Conservation (phyloP, 92 coral and sea anemone genomes). For the Phenganax marumi region DNA sequence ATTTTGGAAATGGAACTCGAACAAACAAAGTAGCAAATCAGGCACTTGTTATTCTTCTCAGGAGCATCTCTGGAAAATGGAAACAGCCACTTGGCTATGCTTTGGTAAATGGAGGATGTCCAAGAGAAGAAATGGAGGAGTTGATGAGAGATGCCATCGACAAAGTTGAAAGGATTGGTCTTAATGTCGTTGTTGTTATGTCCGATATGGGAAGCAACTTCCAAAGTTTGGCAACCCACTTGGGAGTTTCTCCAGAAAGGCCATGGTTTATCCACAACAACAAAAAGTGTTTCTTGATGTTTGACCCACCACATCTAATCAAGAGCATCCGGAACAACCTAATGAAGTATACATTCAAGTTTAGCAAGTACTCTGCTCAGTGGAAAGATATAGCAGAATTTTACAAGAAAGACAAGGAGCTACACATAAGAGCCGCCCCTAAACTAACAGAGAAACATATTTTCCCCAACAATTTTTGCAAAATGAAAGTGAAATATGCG, state of each 20-base stretch:
- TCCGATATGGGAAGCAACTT: neutral
- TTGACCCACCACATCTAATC: constrained; percentile 21
- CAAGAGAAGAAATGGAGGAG: neutral
- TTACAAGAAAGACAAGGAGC: neutral
- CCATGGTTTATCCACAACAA: constrained; percentile 7
- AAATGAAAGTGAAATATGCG: constrained; percentile 19
- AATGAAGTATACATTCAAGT: neutral
- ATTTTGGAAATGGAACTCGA: constrained; percentile 13
- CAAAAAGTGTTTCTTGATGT: constrained; percentile 5
- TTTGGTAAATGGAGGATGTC: neutral
- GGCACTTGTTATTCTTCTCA: neutral
- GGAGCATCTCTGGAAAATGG: neutral
- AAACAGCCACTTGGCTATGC: constrained; percentile 5
- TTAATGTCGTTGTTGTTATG: neutral
- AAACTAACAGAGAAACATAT: constrained; percentile 34
- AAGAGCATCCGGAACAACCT: constrained; percentile 5
- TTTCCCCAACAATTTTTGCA: constrained; percentile 9
- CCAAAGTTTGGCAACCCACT: neutral
- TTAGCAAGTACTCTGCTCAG: neutral
- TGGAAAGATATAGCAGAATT: neutral
- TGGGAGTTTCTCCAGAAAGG: neutral
- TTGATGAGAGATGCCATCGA: neutral
- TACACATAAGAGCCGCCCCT: constrained; percentile 26
- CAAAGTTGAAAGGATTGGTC: neutral
- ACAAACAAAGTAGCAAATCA: neutral